Percentiles rank a stretch among this genome's conserved stretches.
phyloP scores from a whole-genome alignment of 2,888 invertebrate species.

The Pristionchus entomophagus region DNA sequence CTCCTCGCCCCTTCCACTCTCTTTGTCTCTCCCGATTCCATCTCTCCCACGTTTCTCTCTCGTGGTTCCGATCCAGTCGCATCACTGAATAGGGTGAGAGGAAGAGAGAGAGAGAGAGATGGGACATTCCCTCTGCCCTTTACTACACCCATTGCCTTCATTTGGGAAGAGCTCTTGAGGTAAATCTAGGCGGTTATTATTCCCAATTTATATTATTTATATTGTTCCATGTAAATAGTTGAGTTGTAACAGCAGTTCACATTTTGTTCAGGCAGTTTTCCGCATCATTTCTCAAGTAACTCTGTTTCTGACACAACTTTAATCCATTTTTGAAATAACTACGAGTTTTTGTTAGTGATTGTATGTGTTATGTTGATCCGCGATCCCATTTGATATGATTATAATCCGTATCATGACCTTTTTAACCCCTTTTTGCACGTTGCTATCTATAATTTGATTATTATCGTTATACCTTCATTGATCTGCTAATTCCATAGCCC shows the following conservation, averaged over 20 bases:
- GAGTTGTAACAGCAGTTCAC: background rate
- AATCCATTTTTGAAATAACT: slow-evolving; percentile 25
- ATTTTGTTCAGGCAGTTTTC: slow-evolving; percentile 1
- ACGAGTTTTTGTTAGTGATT: slow-evolving; percentile 29
- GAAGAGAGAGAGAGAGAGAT: background rate
- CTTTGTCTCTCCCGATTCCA: slow-evolving; percentile 31
- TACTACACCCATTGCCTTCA: background rate
- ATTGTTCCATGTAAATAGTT: slow-evolving; percentile 2
- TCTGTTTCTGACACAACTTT: slow-evolving; percentile 12
- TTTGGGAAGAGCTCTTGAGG: background rate
- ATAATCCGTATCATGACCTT: slow-evolving; percentile 21
- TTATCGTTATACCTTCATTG: background rate
- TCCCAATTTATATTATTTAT: background rate
- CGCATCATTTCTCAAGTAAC: slow-evolving; percentile 21
- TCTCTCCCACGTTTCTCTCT: background rate
- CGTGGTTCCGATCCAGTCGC: background rate
- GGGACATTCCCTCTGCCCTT: background rate
- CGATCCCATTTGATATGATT: background rate
- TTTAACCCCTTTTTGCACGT: slow-evolving; percentile 2
- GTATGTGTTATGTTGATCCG: slow-evolving; percentile 7
- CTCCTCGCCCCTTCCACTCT: background rate
- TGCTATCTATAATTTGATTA: slow-evolving; percentile 18
- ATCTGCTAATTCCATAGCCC: slow-evolving; percentile 8
- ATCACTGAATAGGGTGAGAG: slow-evolving; percentile 46
- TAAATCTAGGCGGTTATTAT: background rate